Evolutionary conservation across 2,113 vertebrate genomes (phyloP), one percentile per base, ranked within the genome.

Genomic region (Anser cygnoides): DNA sequence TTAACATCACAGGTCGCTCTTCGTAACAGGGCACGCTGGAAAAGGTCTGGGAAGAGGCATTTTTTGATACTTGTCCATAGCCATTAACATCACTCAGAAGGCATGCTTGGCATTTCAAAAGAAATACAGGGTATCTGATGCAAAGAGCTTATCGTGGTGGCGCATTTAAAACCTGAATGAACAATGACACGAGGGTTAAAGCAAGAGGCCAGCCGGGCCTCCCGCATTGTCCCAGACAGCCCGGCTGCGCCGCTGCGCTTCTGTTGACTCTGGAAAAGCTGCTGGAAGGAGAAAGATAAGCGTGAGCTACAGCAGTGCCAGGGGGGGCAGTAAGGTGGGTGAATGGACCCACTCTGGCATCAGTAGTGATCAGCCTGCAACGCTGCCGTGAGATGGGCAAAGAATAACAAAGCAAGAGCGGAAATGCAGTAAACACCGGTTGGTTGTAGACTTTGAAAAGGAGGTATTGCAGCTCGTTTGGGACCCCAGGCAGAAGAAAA

Each of bases 91-190:
- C 84, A 91, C 70, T 55, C 7, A 3, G 41, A 79, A 89, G 49
- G 83, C 91, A 81, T 29, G 70, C 35, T 5, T 76, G 88, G 89
- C 71, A 89, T 95, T 76, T 87, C 71, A 93, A 75, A 92, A 93
- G 62, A 93, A 92, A 89, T 43, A 79, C 35, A 50, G 28, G 14
- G 59, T 59, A 77, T 78, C 61, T 61, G 61, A 86, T 59, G 68
- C 86, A 84, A 63, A 86, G 59, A 77, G 52, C 71, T 92, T 84
- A 72, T 35, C 0, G 0, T 43, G 62, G 61, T 41, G 65, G 61
- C 2, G 5, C 58, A 63, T 58, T 75, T 76, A 7, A 90, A 84
- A 49, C 11, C 49, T 59, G 72, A 92, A 78, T 31, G 50, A 94
- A 62, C 50, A 81, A 92, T 0, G 10, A 83, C 35, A 58, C 0